Base-by-base conservation (phyloP, 1,140 invertebrate species). In the Ceratitis capitata region DNA sequence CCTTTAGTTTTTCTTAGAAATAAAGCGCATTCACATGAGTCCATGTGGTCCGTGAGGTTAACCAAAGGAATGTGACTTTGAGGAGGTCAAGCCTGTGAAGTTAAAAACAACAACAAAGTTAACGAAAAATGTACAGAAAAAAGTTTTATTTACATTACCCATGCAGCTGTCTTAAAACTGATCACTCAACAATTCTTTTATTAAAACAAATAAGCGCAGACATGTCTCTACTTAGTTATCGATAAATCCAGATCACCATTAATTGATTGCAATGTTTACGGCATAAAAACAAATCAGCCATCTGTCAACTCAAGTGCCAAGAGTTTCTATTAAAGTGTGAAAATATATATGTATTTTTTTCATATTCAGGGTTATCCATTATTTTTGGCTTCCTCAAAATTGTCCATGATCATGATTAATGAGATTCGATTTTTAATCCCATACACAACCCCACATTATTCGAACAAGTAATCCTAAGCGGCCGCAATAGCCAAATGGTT, bases 51-150 rank as follows among this genome's bases (percentile, higher is more conserved):
- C n/a, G n/a, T n/a, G n/a, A n/a, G 69, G 69, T 78, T 45, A 45
- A 39, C 69, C 69, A 45, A 78, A 39, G 39, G 69, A 78, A 78
- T 78, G 69, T 14, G 69, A 45, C 69, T 78, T 23, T 78, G 69
- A 42, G 69, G 69, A 78, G 69, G 69, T 78, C 69, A 78, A 78
- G 69, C 39, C 69, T 42, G 39, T 45, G 23, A 45, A 29, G 23
- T 26, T 3, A 6, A 5, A 26, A 26, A 26, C 23, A 61, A 19
- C 29, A 61, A 26, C 5, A 26, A 29, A 29, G 12, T 35, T n/a
- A 23, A 78, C n/a, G 3, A 78, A 78, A 45, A 78, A 78, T 2
- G 0, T 10, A 78, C 1, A 7, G 16, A 78, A 78, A 26, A 69
- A 45, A 78, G 9, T 35, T 78, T 7, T 47, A 16, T 78, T 26